Base-by-base conservation (phyloP, 2,888 invertebrate species). In the Noctua janthe region DNA sequence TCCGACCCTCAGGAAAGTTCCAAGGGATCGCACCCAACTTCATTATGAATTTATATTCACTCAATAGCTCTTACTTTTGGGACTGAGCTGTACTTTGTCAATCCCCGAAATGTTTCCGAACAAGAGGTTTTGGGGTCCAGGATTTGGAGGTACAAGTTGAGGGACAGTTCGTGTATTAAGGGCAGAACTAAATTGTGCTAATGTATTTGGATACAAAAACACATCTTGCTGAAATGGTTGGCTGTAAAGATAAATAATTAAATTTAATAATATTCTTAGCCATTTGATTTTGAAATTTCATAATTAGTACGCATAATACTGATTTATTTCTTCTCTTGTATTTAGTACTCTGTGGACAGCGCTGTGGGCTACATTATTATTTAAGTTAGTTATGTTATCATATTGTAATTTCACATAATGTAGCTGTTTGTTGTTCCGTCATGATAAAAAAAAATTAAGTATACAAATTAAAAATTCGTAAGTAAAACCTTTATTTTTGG, bases 1-100 rank as follows among this genome's bases (percentile, higher is more conserved):
- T 80, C 81, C 78, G 83, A 90, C 89, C 89, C 91, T 89, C 79
- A 78, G 84, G 89, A 86, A 89, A 91, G 88, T 90, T 89, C 84
- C 82, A 88, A 91, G 92, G 92, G 90, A 90, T 90, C 91, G 90
- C 91, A 88, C 90, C 89, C 86, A 88, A 90, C 87, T 92, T 94
- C 94, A 94, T 95, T 94, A 95, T 92, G 90, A 92, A 96, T 96
- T 95, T 94, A 95, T 93, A 95, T 95, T 95, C 95, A 94, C 94
- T 95, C 95, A 94, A 95, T 94, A 93, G 90, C 88, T 89, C 90
- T 92, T 91, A 91, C 91, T 91, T 89, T 89, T 80, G 89, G 89
- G 85, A 90, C 89, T 82, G 87, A 78, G 73, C 86, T 89, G 90
- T 89, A 90, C 90, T 93, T 93, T 93, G 92, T 92, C 91, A 93